Evolutionary conservation across 2,113 vertebrate species (phyloP).

Genomic region (Herpetotheres cachinnans): DNA sequence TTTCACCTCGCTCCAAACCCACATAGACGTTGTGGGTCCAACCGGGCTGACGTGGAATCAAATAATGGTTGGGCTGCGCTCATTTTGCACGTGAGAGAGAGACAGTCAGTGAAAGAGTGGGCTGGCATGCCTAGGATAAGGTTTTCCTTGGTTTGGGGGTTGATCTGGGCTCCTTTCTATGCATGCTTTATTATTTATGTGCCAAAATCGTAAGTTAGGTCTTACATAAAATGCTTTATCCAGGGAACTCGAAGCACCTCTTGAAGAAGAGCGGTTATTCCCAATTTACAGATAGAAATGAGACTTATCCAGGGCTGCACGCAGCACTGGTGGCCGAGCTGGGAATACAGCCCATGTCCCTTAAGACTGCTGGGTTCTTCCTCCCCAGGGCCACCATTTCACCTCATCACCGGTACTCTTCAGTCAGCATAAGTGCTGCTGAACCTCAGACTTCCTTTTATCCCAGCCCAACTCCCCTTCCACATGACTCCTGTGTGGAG

Average conservation of each 20-base stretch:
- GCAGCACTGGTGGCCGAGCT: not conserved
- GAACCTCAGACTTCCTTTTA: not conserved
- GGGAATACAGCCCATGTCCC: not conserved
- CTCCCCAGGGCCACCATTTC: not conserved
- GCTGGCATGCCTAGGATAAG: not conserved
- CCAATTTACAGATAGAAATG: not conserved
- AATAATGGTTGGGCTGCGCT: accelerated
- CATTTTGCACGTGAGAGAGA: accelerated
- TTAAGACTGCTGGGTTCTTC: not conserved
- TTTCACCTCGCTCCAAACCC: accelerated
- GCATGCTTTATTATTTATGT: not conserved
- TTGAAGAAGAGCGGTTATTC: not conserved
- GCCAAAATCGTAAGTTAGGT: not conserved
- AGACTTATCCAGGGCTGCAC: not conserved
- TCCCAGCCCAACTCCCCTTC: not conserved
- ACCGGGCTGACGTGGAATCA: not conserved
- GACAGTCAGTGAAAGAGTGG: not conserved
- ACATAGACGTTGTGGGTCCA: accelerated
- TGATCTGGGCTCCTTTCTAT: not conserved
- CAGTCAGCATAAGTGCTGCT: not conserved
- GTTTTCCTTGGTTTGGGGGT: not conserved
- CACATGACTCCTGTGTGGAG: not conserved
- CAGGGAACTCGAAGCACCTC: not conserved
- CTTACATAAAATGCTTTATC: not conserved
- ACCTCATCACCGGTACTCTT: accelerated